Evolutionary conservation across 2,797 vertebrate species (phyloP).

Genomic region (Emydoidea blandingii): DNA sequence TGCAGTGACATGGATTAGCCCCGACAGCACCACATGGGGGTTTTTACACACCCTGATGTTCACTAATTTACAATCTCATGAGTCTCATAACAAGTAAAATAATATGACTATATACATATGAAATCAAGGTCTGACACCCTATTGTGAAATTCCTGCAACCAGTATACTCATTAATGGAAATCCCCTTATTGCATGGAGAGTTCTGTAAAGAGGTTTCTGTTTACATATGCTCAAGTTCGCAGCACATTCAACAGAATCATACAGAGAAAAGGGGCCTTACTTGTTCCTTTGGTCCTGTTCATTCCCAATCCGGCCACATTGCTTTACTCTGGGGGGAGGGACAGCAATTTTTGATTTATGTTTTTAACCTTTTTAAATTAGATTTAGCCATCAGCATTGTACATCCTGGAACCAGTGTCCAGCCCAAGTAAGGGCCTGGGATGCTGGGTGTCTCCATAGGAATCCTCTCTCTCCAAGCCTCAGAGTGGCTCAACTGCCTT

Average conservation of each 20-base stretch:
- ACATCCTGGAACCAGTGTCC: background rate
- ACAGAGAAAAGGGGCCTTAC: background rate
- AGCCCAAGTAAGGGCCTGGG: background rate
- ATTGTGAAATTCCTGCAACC: slow-evolving; percentile 42
- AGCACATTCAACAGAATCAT: background rate
- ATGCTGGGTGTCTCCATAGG: background rate
- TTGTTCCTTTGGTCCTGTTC: background rate
- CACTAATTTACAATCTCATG: slow-evolving; percentile 70
- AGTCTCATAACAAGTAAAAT: slow-evolving; percentile 46
- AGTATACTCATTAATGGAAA: slow-evolving; percentile 45
- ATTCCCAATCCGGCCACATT: background rate
- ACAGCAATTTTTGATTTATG: background rate
- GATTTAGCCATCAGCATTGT: background rate
- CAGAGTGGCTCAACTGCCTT: background rate
- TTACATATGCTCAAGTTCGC: background rate
- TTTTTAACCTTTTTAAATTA: background rate
- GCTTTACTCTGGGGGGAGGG: no score
- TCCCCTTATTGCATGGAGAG: background rate
- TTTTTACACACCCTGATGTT: slow-evolving; percentile 56
- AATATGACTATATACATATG: slow-evolving; percentile 45
- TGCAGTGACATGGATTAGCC: slow-evolving; percentile 64
- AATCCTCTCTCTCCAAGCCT: background rate
- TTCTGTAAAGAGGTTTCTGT: slow-evolving; percentile 36
- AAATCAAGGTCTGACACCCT: slow-evolving; percentile 11
- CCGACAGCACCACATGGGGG: slow-evolving; percentile 48